Percentiles rank a stretch among this genome's conserved stretches.
Evolutionary conservation across 23 tunicate species (phyloP).

Genomic region (Oikopleura vanhoeffeni): DNA sequence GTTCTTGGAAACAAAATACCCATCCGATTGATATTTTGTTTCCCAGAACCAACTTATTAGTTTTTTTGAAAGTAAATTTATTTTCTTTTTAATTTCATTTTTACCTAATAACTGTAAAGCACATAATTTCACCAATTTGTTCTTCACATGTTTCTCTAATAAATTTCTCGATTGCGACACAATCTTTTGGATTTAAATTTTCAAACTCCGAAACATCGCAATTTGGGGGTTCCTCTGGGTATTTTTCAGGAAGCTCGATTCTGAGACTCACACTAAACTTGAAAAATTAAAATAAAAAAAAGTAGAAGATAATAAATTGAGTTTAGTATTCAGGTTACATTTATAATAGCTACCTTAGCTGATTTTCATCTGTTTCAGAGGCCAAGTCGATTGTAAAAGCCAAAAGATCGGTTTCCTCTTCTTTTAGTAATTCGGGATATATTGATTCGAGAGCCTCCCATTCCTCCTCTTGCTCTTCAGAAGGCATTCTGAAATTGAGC

Average conservation of each 20-base stretch:
- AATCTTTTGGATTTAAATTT: background rate
- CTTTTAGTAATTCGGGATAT: background rate
- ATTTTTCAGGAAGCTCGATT: constrained; percentile 34
- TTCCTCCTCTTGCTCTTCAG: constrained; percentile 14
- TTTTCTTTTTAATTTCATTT: background rate
- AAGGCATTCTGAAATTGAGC: background rate
- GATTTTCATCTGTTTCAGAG: constrained; percentile 4
- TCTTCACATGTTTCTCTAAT: constrained; percentile 23
- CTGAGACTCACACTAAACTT: constrained; percentile 20
- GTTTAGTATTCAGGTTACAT: no score
- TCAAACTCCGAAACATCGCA: constrained; percentile 38
- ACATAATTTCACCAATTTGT: constrained; percentile 18
- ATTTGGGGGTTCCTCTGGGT: constrained; percentile 53
- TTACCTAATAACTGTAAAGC: constrained; percentile 17
- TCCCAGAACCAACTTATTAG: no score
- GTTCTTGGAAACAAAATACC: no score
- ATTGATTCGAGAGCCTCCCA: constrained; percentile 4
- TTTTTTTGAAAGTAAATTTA: no score
- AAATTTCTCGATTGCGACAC: background rate
- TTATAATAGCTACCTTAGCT: background rate
- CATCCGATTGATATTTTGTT: no score
- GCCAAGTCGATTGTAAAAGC: background rate
- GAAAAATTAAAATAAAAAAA: background rate
- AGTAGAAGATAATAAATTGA: background rate
- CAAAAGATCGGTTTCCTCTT: background rate